Base-by-base conservation (phyloP, 2,113 vertebrate species). In the Sinocyclocheilus anophthalmus region DNA sequence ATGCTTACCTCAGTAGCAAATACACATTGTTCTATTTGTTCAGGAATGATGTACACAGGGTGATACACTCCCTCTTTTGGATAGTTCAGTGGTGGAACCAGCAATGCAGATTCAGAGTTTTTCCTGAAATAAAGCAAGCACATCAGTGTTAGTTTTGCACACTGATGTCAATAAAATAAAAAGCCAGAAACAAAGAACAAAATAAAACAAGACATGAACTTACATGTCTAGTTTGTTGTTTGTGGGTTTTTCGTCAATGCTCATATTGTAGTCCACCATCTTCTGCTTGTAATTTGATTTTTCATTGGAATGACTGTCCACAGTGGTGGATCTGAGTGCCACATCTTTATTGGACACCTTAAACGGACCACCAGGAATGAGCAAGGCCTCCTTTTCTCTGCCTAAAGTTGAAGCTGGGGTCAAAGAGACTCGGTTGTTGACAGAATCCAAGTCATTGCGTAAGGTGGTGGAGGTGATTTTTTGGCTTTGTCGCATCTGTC, bases 1-100 rank as follows among this genome's bases (percentile, higher is more conserved):
- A 33, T 76, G 10, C 84, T 93, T 92, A 96, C 96, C 96, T 96
- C 95, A 37, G 96, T 96, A 83, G 96, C 96, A 76, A 95, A 96
- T 84, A 96, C 92, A 89, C 93, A 93, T 81, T 92, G 93, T 30
- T 96, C 95, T 81, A 90, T 88, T 57, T 93, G 93, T 26, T 96
- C 95, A 0, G 94, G 94, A 76, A 95, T 93, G 85, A 94, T 93
- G 90, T 93, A 96, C 61, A 96, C 92, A 0, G 95, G 93, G 11
- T 93, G 95, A 84, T 93, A 96, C 18, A 93, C 84, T 4, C 92
- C 86, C 26, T 94, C 95, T 85, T 95, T 95, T 0, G 88, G 84
- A 45, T 93, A 94, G 33, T 84, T 90, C 50, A 92, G 78, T 1
- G 92, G 86, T 7, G 91, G 89, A 22, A 92, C 85, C 65, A 92